Conservation (phyloP, 37 sponge, comb jelly and placozoan species). For the Crambe crambe region DNA sequence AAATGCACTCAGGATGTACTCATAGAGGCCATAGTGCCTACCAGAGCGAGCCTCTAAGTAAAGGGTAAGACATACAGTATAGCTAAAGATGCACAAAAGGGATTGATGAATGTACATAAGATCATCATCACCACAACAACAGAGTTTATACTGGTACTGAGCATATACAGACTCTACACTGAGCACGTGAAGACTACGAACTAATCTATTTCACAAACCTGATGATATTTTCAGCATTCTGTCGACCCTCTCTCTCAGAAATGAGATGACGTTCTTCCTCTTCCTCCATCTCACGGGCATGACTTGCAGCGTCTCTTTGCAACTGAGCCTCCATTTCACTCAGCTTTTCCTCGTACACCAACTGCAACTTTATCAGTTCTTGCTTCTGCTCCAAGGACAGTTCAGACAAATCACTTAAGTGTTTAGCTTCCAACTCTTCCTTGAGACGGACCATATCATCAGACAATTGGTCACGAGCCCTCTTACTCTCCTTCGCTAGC, state of each 20-base stretch:
- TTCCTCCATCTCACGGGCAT: neutral
- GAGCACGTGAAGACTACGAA: no score
- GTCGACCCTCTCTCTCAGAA: neutral
- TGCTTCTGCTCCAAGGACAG: slow-evolving; percentile 8
- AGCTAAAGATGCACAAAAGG: neutral
- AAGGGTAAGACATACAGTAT: neutral
- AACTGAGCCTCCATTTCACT: neutral
- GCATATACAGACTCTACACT: no score
- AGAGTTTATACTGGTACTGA: no score
- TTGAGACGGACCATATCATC: slow-evolving; percentile 4
- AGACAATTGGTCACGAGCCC: neutral
- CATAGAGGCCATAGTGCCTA: no score
- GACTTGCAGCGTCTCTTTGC: neutral
- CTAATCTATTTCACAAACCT: neutral
- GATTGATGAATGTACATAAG: neutral
- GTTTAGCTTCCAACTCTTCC: slow-evolving; percentile 19
- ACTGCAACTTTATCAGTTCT: neutral
- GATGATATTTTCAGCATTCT: neutral
- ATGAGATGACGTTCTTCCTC: neutral
- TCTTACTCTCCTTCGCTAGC: slow-evolving; percentile 8
- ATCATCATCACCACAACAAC: slow-evolving; percentile 6
- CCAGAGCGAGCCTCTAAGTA: no score
- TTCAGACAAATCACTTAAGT: neutral
- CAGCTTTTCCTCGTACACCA: neutral
- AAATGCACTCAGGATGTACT: no score